Evolutionary conservation across 35 echinoderm and acorn worm species (phyloP).

Genomic region (Heliocidaris erythrogramma): DNA sequence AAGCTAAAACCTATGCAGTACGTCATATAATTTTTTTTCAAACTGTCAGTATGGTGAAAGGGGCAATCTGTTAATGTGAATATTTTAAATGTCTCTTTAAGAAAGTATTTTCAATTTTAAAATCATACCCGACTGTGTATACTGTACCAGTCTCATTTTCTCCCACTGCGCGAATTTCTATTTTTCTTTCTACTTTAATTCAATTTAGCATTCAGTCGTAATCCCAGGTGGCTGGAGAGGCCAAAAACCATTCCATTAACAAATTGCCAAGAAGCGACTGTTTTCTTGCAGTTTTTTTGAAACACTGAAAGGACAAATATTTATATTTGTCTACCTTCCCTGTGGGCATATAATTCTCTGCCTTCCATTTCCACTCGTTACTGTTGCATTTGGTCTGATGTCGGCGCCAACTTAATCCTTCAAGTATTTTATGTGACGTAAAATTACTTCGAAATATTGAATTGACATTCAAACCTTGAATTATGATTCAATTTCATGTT

Average conservation of each 20-base stretch:
- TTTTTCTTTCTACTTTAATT: neutral
- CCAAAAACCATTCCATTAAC: neutral
- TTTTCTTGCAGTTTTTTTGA: neutral
- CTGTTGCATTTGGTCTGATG: neutral
- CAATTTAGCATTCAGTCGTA: neutral
- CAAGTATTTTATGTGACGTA: neutral
- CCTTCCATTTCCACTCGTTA: neutral
- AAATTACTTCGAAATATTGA: neutral
- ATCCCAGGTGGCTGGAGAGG: neutral
- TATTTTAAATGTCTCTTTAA: no score
- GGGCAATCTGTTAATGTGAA: no score
- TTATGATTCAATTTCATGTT: neutral
- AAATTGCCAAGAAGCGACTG: neutral
- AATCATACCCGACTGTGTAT: neutral
- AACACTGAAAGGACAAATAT: neutral
- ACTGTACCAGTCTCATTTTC: neutral
- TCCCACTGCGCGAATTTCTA: neutral
- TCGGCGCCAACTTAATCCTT: neutral
- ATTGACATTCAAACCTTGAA: neutral
- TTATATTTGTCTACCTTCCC: neutral
- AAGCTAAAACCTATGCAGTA: no score
- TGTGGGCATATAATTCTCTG: neutral
- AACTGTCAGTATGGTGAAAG: no score
- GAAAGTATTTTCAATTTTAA: neutral
- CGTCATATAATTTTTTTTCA: no score